Evolutionary conservation across 1,140 invertebrate genomes (phyloP), one percentile per base, ranked within the genome.

Genomic region (Halictus rubicundus): DNA sequence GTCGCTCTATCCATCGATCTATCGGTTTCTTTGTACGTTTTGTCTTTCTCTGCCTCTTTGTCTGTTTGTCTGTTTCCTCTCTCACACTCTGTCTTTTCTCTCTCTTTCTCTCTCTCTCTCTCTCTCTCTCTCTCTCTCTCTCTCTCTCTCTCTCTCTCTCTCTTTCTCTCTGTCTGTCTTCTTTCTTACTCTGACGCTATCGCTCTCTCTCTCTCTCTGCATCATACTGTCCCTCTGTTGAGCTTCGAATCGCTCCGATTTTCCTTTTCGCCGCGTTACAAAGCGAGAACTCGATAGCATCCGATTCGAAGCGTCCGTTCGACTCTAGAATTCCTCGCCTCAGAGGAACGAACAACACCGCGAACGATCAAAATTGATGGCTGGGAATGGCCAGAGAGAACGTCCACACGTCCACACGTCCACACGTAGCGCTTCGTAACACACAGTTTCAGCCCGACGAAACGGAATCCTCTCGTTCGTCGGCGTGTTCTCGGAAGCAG

Each of bases 151-250:
- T 64, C 7, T 42, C 32, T 23, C 21, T 5, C 23, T 68, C 12
- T 14, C 12, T 9, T 5, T 75, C 23, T 9, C 1, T 32, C 21
- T 61, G 32, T 46, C 10, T 12, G 42, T 14, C 14, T 14, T 46
- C 27, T 14, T 8, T 75, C 49, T 65, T 21, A 54, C 19, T 27
- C 39, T 37, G 49, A 2, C 27, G 42, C 32, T 42, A n/a, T 60
- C 57, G 71, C 69, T 73, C 46, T 39, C 9, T 68, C 46, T 21
- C 66, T 27, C 70, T 57, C 57, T 27, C 49, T 37, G 19, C 27
- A 25, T 39, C 60, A n/a, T 10, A 46, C 16, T 42, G 9, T 63
- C 21, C 70, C 68, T 71, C 19, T 66, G 39, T 49, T 32, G 3
- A 16, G 2, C 59, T 61, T 61, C 8, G n/a, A 57, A n/a, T 21